Base-by-base conservation (phyloP, 2,888 invertebrate species). In the Macrosoma leucophasiata region DNA sequence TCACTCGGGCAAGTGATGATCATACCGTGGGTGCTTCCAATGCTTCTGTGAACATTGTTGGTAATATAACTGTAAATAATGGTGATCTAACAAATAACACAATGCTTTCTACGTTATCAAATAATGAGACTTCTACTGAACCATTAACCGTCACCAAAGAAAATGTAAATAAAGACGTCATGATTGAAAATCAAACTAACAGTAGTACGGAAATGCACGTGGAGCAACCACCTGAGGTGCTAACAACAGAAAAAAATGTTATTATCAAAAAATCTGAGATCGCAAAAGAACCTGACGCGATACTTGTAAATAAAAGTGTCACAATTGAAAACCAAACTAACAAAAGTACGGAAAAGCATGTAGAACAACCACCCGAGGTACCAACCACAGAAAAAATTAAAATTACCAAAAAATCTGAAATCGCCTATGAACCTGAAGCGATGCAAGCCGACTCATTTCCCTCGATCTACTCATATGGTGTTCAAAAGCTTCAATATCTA, bases 391-490 rank as follows among this genome's bases (percentile, higher is more conserved):
- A 53, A 21, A 52, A 55, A 48, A 33, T 39, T 40, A n/a, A n/a
- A n/a, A n/a, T n/a, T n/a, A n/a, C n/a, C n/a, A n/a, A 35, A 2
- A 46, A 42, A 29, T 39, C 61, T 18, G 39, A 53, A 1, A 63
- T 82, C 34, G 82, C 74, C 29, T 82, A 82, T 40, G 70, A 75
- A 12, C 82, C 82, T 13, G 61, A 71, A 38, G 54, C 69, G 25
- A 82, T 82, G 84, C 84, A 82, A 62, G 56, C 62, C 33, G 82
- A 84, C 60, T 58, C 75, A 9, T 70, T 69, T 43, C 70, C 79
- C 36, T 78, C 76, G 3, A 64, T 78, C 34, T 71, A 69, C 46
- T 65, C 77, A 10, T 81, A 79, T 33, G 82, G 79, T 33, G 55
- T 77, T 28, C 76, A 79, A 69, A 79, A 74, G 46, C 69, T 77